Conservation (phyloP, 2,797 vertebrate species). For the Pseudochirops corinnae region DNA sequence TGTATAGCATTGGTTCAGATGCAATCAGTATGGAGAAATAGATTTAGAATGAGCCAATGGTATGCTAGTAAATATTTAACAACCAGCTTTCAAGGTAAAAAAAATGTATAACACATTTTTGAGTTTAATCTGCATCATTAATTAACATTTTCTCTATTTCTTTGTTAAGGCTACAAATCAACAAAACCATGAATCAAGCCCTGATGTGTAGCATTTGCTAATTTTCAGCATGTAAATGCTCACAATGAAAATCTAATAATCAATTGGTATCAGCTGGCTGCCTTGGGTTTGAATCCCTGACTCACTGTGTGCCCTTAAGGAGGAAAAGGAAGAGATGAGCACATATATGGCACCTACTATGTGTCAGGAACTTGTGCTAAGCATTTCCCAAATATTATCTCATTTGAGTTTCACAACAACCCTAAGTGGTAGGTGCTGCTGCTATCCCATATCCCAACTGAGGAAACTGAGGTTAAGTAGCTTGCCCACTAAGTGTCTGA, state of each 20-base stretch:
- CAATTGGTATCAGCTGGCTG: neutral
- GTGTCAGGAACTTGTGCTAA: neutral
- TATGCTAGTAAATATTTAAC: neutral
- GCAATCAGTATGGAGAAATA: neutral
- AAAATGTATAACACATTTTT: neutral
- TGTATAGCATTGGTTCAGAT: neutral
- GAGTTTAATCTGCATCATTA: neutral
- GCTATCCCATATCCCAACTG: rapidly evolving
- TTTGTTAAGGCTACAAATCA: neutral
- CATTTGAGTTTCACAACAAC: neutral
- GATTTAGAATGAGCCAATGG: neutral
- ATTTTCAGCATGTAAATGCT: neutral
- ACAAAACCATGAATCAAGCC: neutral
- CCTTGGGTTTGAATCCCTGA: neutral
- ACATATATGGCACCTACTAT: neutral
- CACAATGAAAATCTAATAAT: neutral
- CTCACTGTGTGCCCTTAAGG: neutral
- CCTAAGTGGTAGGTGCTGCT: rapidly evolving
- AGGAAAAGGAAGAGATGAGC: neutral
- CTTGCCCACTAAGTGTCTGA: neutral
- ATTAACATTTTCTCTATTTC: neutral
- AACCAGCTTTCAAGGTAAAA: neutral
- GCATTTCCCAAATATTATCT: neutral
- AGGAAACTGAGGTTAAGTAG: neutral
- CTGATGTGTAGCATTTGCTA: neutral